Conservation (phyloP, 2,888 invertebrate species). For the Drosophila bunnanda region DNA sequence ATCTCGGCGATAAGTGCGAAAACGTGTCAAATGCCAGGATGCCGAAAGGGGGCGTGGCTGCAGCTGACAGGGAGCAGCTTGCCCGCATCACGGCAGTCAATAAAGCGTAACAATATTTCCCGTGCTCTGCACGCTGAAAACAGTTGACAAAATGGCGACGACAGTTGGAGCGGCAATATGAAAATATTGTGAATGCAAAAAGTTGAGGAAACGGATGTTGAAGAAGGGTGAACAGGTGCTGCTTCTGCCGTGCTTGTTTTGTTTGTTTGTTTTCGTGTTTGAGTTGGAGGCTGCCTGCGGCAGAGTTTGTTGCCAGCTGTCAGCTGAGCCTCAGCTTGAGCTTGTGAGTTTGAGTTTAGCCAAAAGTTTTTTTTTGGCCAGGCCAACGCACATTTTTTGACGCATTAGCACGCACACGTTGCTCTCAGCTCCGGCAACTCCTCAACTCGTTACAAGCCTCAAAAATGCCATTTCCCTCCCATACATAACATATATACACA, state of each 20-base stretch:
- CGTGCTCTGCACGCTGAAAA: conserved; percentile 40
- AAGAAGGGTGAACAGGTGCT: conserved; percentile 41
- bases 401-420: conserved; percentile 62
- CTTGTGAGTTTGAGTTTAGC: conserved; percentile 38
- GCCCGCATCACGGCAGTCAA: conserved; percentile 55
- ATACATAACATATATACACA: conserved; percentile 12
- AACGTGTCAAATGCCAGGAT: conserved; percentile 68
- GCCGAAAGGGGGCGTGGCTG: conserved; percentile 37
- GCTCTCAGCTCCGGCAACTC: conserved; percentile 1
- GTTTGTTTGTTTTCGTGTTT: conserved; percentile 40
- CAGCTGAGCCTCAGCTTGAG: conserved; percentile 28
- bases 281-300: conserved; percentile 20
- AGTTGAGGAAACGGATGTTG: conserved; percentile 38
- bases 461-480: conserved; percentile 75
- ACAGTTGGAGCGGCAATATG: conserved; percentile 50
- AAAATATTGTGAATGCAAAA: conserved; percentile 58
- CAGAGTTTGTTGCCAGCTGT: conserved; percentile 38
- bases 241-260: conserved; percentile 9
- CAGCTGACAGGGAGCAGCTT: conserved; percentile 36
- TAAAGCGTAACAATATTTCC: conserved; percentile 53
- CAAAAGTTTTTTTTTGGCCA: conserved; percentile 63
- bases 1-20: conserved; percentile 79
- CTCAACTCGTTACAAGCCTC: conserved; percentile 76
- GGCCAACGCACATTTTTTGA: conserved; percentile 71
- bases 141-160: conserved; percentile 65